A percentile compares a stretch with the other conserved stretches of the same genome.
Conservation (phyloP, 2,888 invertebrate genomes). For the Glyphotaelius pellucidus region DNA sequence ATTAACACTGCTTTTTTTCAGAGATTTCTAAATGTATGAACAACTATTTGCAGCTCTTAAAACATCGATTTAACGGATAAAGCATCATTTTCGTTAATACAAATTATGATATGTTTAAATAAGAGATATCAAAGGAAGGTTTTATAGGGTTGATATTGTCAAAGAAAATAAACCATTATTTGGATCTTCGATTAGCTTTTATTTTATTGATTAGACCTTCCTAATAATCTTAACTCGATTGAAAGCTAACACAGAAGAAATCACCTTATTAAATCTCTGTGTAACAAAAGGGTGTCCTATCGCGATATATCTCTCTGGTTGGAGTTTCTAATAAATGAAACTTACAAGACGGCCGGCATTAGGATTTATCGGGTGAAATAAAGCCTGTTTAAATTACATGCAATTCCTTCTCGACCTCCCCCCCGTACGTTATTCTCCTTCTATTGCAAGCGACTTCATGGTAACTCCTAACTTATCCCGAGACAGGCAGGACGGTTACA, state of each 20-base stretch:
- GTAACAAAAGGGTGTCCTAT: neutral
- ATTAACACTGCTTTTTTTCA: too few species aligned
- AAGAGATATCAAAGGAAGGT: too few species aligned
- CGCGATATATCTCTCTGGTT: slow-evolving; percentile 1
- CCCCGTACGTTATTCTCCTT: neutral
- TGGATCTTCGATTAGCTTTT: too few species aligned
- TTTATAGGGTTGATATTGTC: too few species aligned
- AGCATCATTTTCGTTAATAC: too few species aligned
- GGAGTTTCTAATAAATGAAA: slow-evolving; percentile 57
- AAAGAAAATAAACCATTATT: too few species aligned
- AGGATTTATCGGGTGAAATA: slow-evolving; percentile 65
- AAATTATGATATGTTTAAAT: too few species aligned
- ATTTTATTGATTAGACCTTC: neutral
- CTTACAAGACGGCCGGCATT: slow-evolving; percentile 50
- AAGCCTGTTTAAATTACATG: slow-evolving; percentile 66
- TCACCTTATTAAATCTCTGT: neutral
- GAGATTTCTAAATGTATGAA: too few species aligned
- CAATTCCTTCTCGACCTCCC: slow-evolving; percentile 61
- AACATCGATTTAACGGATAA: too few species aligned
- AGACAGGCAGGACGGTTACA: neutral
- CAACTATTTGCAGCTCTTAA: too few species aligned
- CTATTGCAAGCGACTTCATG: slow-evolving; percentile 45
- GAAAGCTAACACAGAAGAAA: neutral
- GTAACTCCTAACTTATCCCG: neutral
- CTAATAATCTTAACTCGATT: neutral